Percentiles rank a stretch among this genome's conserved stretches.
Conservation (phyloP, 2,113 vertebrate species). For the Psophia crepitans region DNA sequence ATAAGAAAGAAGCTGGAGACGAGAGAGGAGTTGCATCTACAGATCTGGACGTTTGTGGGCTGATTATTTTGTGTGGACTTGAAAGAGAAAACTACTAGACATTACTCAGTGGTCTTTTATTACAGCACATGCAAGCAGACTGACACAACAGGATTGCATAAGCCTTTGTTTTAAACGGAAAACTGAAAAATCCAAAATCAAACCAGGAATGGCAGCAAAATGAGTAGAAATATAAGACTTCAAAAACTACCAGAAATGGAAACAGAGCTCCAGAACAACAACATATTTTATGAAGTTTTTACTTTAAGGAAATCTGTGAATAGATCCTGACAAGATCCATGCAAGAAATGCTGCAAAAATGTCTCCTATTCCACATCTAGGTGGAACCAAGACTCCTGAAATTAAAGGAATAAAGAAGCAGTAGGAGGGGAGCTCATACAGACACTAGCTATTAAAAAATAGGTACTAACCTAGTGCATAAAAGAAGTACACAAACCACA, state of each 20-base stretch:
- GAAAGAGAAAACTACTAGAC: neutral
- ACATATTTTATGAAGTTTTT: neutral
- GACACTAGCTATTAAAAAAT: neutral
- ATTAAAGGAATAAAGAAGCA: neutral
- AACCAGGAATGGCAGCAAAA: neutral
- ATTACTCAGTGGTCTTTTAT: neutral
- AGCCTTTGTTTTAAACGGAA: neutral
- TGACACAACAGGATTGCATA: neutral
- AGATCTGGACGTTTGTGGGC: neutral
- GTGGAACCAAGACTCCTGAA: neutral
- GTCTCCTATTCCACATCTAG: neutral
- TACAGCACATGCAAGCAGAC: neutral
- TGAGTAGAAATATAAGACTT: neutral
- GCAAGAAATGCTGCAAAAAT: neutral
- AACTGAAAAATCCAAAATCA: neutral
- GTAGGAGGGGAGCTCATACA: neutral
- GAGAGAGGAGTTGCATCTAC: neutral
- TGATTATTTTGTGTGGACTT: neutral
- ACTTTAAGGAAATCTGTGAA: neutral
- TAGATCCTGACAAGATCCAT: neutral
- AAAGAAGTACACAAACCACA: neutral
- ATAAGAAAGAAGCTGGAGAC: fast-evolving
- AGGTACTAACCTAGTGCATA: neutral
- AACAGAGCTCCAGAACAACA: neutral
- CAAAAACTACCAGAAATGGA: neutral